Evolutionary conservation across 2,888 invertebrate species (phyloP), one percentile per base, ranked within the genome.

Genomic region (Mythimna lalbum): DNA sequence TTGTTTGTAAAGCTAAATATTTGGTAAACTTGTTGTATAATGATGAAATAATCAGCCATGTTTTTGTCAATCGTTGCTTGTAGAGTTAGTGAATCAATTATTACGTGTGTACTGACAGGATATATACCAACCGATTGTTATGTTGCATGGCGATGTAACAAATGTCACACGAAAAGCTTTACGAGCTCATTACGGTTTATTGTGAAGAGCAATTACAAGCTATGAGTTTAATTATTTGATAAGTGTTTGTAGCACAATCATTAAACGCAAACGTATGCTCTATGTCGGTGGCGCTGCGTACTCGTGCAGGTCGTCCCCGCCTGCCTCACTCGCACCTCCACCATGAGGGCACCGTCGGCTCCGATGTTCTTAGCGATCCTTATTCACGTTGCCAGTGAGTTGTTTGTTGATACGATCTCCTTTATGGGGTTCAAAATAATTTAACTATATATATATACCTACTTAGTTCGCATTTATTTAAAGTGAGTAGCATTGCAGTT

Each of bases 171-270:
- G 23, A 49, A 49, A n/a, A 27, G 23, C 49, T 36, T n/a, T 14
- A 68, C 6, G 49, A 49, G 23, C 57, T 50, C 31, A 10, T n/a
- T 47, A 53, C 14, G 21, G 50, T 39, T 71, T 47, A 73, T 73
- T 36, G 47, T 23, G 36, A 62, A 19, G 17, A 53, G 53, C 27
- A 71, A 73, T 71, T 73, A 73, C 73, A 63, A 64, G 63, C 14
- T 47, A 49, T 55, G 63, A 63, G 21, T 71, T 53, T 21, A 21
- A 72, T 71, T 73, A 71, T 49, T 36, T 73, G 63, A 73, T 71
- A 71, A 71, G 73, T 73, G 21, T 55, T 59, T 12, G 47, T 47
- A 53, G 62, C 53, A 72, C 36, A 53, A 72, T 21, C 43, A 7
- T 1, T 27, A 4, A 43, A 7, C n/a, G 17, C 6, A 14, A 39